Conservation (phyloP, 1,140 invertebrate species). For the Yoshiicerus persimilis region DNA sequence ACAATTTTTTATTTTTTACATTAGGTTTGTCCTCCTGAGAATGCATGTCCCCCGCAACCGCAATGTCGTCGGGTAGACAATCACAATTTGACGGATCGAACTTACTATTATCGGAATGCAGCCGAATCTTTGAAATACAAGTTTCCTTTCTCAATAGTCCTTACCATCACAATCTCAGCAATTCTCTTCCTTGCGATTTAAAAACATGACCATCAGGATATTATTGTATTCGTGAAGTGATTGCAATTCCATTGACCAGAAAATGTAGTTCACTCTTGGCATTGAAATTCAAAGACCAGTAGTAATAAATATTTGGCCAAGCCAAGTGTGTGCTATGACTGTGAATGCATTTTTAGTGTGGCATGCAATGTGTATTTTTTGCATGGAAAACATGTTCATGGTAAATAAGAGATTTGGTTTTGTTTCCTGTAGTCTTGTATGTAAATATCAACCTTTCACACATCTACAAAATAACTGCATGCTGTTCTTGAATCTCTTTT, state of each 20-base stretch:
- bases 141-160: no score
- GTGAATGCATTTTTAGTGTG: not conserved
- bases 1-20: not conserved
- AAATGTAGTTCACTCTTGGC: not conserved
- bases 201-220: not conserved
- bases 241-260: not conserved
- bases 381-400: not conserved
- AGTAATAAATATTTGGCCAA: not conserved
- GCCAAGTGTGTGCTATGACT: not conserved
- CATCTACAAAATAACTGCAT: no score
- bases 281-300: not conserved
- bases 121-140: not conserved
- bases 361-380: not conserved
- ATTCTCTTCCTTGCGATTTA: no score
- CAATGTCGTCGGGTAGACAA: not conserved
- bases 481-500: no score
- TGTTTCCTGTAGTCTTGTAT: no score
- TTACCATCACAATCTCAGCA: no score
- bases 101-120: not conserved
- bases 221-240: not conserved
- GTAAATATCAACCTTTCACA: no score
- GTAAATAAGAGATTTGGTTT: not conserved
- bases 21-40: conserved; percentile 38
- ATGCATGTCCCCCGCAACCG: conserved; percentile 21
- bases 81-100: not conserved